Base-by-base conservation (phyloP, 35 echinoderm and acorn worm species). In the Apostichopus parvimensis region DNA sequence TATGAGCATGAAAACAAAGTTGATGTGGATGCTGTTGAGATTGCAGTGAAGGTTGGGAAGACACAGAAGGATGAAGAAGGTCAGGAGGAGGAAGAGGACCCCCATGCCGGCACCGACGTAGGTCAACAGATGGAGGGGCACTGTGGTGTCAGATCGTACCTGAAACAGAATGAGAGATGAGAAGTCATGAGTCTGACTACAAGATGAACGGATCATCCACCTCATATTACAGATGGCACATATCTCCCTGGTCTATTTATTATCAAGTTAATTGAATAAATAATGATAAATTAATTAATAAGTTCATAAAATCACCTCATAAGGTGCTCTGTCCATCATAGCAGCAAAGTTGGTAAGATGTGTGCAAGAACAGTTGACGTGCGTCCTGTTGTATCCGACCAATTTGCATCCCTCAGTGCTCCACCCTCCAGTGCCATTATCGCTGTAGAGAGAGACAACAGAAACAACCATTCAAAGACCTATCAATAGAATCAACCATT, bases 291-390 rank as follows among this genome's bases (percentile, higher is more conserved):
- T 45, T 45, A 45, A 45, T 45, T 84, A 9, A 83, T 18, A 76
- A 83, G 18, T 45, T 45, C 34, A 45, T 45, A 45, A 45, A 58
- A 77, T 87, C 64, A 96, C 95, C 89, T 57, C 45, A 53, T 89
- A 80, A 52, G 93, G 87, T 60, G 93, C 79, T 26, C 77, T 92
- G 83, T 96, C 95, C 95, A 99, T 96, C 78, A 99, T 87, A 17
- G 93, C 95, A 88, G 97, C 97, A 93, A 99, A 95, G 89, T 96
- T 95, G 56, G 95, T 99, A 2, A 99, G 88, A 90, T 99, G 97
- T 72, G 57, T 92, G 79, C 97, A 99, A 13, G 97, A 96, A 66
- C 97, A 99, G 70, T 94, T 93, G 90, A 99, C 79, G 17, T 93
- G 93, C 13, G 93, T 94, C 52, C 76, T 91, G 52, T 96, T 93